Percentiles rank a stretch among this genome's conserved stretches.
Evolutionary conservation across 2,797 vertebrate species (phyloP).

Genomic region (Neopelma chrysocephalum): DNA sequence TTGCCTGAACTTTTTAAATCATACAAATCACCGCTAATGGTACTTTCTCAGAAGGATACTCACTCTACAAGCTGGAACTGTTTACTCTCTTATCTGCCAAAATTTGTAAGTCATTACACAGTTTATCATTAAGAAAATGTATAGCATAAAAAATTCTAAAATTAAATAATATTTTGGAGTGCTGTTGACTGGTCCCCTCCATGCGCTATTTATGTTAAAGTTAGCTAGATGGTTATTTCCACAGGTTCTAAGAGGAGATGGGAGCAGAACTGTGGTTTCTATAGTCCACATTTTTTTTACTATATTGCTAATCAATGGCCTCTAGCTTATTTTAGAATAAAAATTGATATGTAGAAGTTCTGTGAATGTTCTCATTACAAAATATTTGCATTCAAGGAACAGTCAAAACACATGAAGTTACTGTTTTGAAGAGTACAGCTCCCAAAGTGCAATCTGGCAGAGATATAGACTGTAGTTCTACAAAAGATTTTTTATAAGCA

Average conservation of each 20-base stretch:
- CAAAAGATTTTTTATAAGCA: not conserved
- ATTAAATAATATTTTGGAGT: not conserved
- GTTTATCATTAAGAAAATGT: not conserved
- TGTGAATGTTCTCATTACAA: not conserved
- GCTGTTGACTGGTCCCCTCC: not conserved
- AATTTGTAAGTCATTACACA: not conserved
- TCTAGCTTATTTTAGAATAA: not conserved
- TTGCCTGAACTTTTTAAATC: not conserved
- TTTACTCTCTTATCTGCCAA: slow-evolving; percentile 26
- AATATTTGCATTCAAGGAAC: not conserved
- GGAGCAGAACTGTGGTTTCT: not conserved
- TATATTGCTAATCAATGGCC: not conserved
- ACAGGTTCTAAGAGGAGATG: not conserved
- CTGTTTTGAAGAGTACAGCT: not conserved
- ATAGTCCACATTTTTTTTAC: not conserved
- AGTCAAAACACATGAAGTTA: not conserved
- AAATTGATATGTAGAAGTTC: not conserved
- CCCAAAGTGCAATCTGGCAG: not conserved
- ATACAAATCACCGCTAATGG: not conserved
- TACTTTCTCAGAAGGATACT: not conserved
- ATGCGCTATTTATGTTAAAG: not conserved
- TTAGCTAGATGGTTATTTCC: slow-evolving; percentile 10
- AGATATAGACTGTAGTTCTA: not conserved
- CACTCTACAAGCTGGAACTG: not conserved
- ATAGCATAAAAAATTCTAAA: not conserved